Evolutionary conservation across 2,888 invertebrate species (phyloP).

Genomic region (Sarcophaga variegata): DNA sequence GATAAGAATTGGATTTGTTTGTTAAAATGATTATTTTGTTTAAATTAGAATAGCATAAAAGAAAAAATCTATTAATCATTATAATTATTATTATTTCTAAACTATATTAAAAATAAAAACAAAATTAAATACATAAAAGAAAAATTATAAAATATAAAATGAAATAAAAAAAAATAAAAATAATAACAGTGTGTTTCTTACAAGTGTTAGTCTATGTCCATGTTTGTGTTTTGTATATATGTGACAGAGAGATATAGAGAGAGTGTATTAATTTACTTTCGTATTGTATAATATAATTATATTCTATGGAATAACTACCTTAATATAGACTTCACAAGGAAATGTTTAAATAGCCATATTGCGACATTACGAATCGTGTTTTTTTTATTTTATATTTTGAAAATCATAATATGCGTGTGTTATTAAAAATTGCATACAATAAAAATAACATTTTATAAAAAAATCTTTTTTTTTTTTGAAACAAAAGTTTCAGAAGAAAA

Average conservation of each 20-base stretch:
- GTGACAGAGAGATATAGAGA: slow-evolving; percentile 13
- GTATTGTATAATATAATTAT: slow-evolving; percentile 13
- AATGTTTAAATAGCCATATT: slow-evolving; percentile 1
- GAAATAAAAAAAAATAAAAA: slow-evolving; percentile 33
- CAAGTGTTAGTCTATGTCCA: slow-evolving; percentile 59
- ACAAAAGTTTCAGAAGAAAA: neutral
- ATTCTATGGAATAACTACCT: neutral
- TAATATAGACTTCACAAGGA: neutral
- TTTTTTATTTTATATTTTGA: slow-evolving; percentile 5
- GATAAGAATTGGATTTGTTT: neutral
- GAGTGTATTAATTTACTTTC: slow-evolving; percentile 1
- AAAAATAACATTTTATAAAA: neutral
- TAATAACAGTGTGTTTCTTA: slow-evolving; percentile 52
- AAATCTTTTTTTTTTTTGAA: neutral
- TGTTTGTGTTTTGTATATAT: slow-evolving; percentile 61
- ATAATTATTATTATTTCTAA: neutral
- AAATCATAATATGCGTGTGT: neutral
- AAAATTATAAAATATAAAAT: slow-evolving; percentile 18
- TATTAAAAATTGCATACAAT: neutral
- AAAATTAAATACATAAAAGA: slow-evolving; percentile 24
- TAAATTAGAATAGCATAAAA: no score
- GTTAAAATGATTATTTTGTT: neutral
- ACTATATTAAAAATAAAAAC: slow-evolving; percentile 35
- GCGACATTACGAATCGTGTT: neutral
- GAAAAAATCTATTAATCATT: no score